These are phyloP conservation scores for Ctenopoma multispine DNA, from an alignment of 2,797 vertebrate species.

Conservation along the genomic window DNA sequence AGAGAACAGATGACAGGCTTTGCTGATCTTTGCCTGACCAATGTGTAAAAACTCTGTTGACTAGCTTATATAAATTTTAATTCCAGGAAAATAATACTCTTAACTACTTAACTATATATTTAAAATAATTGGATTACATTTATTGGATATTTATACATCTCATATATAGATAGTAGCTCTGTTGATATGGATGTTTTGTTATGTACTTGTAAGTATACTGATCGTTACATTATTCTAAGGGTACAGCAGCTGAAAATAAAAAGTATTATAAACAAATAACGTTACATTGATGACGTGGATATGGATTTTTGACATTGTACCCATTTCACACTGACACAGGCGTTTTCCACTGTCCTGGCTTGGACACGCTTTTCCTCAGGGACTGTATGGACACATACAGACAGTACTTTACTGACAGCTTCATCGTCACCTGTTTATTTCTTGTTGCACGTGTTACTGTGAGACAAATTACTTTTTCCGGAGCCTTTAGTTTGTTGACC, in stretches of 20 bases:
- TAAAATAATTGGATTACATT: too few relatives aligned
- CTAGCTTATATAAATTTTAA: too few relatives aligned
- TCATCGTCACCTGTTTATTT: neutral
- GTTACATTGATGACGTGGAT: neutral
- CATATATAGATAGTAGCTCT: too few relatives aligned
- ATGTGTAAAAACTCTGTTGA: neutral
- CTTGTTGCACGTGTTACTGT: conserved; percentile 10
- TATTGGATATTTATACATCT: too few relatives aligned
- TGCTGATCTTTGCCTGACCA: neutral
- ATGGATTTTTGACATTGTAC: neutral
- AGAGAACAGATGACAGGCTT: conserved; percentile 1
- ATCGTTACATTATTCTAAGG: too few relatives aligned
- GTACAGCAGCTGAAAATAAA: too few relatives aligned
- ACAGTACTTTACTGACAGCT: neutral
- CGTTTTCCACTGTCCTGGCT: conserved; percentile 13
- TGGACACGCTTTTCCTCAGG: neutral
- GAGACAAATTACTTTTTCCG: conserved; percentile 13
- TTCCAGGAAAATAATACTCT: too few relatives aligned
- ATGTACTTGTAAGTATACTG: too few relatives aligned
- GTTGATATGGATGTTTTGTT: too few relatives aligned
- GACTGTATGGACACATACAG: conserved; percentile 7
- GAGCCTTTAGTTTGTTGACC: conserved; percentile 5
- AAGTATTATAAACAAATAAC: neutral
- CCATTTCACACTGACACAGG: neutral
- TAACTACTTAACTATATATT: too few relatives aligned